Evolutionary conservation across 2,888 invertebrate species (phyloP), one percentile per base, ranked within the genome.

Genomic region (Ochropleura leucogaster): DNA sequence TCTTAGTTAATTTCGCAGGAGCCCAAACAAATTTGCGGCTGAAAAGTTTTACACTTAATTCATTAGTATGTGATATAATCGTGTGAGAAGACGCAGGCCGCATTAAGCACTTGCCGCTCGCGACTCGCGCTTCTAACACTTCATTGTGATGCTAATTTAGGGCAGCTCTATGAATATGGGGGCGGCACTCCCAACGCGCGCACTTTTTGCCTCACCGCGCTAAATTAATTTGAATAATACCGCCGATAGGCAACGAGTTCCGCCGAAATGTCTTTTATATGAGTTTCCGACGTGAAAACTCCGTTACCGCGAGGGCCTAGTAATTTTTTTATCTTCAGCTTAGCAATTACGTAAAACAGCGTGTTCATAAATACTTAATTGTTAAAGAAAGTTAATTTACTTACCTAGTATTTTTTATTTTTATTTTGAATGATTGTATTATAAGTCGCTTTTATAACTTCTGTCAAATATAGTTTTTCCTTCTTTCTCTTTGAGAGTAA

Each of bases 191-290:
- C 91, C 92, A 89, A 91, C 92, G 92, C 94, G 93, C 93, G 91
- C 94, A 95, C 94, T 96, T 96, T 96, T 96, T 95, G 93, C 94
- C 93, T 94, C 94, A 92, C 92, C 93, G 93, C 93, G 93, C 93
- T 94, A 96, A 95, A 95, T 96, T 95, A 95, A 95, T 95, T 95
- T 96, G 95, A 95, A 95, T 96, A 96, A 96, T 95, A 95, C 96
- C 93, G 90, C 91, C 94, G 94, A 96, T 95, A 95, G 94, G 94
- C 93, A 92, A 93, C 93, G 92, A 92, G 92, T 93, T 91, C 88
- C 90, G 83, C 90, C 91, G 89, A 94, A 95, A 95, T 94, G 94
- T 95, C 94, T 94, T 95, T 95, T 94, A 94, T 95, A 94, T 93
- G 94, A 95, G 93, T 94, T 95, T 93, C 89, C 93, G 89, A 92